These are phyloP conservation scores for Augiades crinisus DNA, from an alignment of 2,888 invertebrate genomes.

Conservation along the genomic window DNA sequence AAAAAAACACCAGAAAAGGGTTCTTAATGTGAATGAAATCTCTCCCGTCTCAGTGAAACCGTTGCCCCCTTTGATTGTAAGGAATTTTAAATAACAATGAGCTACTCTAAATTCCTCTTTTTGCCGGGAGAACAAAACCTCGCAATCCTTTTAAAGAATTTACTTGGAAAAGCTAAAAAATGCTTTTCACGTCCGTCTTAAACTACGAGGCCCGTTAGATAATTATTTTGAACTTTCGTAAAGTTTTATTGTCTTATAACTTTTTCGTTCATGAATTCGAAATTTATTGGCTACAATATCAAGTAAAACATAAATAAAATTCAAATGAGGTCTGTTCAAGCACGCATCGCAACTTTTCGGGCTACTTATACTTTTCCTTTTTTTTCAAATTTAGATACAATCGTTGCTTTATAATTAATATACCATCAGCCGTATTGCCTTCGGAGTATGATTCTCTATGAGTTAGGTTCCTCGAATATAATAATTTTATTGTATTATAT, in stretches of 20 bases:
- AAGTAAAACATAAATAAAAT: too few relatives aligned
- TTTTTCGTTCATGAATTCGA: neutral
- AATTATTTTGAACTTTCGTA: constrained; percentile 1
- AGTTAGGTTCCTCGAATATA: too few relatives aligned
- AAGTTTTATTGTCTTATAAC: neutral
- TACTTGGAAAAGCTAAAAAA: constrained; percentile 23
- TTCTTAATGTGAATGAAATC: constrained; percentile 32
- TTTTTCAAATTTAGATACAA: too few relatives aligned
- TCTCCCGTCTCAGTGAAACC: constrained; percentile 20
- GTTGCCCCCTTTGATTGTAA: constrained; percentile 26
- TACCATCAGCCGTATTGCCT: too few relatives aligned
- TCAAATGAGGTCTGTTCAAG: too few relatives aligned
- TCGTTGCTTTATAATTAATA: too few relatives aligned
- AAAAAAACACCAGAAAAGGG: constrained; percentile 31
- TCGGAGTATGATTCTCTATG: too few relatives aligned
- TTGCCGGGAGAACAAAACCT: constrained; percentile 24
- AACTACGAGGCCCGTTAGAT: neutral
- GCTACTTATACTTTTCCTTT: too few relatives aligned
- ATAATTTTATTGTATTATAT: too few relatives aligned
- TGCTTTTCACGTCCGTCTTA: constrained; percentile 15
- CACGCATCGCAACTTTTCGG: too few relatives aligned
- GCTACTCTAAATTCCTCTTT: constrained; percentile 28
- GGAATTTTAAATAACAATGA: constrained; percentile 30
- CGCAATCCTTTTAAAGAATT: constrained; percentile 29
- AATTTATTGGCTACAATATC: neutral